Conservation (phyloP, 2,797 vertebrate genomes). For the Sus cebifrons region DNA sequence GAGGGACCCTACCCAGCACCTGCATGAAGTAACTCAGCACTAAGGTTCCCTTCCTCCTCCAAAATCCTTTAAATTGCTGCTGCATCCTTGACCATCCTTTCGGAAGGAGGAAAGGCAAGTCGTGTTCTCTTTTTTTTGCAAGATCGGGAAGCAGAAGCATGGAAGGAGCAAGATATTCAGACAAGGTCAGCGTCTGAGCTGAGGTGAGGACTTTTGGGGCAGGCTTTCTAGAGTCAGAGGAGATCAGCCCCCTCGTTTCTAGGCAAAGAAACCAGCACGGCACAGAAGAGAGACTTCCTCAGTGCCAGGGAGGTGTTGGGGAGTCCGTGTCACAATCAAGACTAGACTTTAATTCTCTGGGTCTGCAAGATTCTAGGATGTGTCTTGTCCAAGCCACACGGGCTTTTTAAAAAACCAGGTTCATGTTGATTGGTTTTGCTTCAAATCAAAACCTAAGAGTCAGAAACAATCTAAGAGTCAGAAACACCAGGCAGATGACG, state of each 20-base stretch:
- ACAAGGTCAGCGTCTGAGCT: not conserved
- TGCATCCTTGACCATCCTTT: not conserved
- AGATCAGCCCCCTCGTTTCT: not conserved
- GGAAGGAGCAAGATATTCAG: not conserved
- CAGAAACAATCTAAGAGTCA: not conserved
- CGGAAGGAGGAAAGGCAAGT: not conserved
- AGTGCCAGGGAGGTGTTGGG: not conserved
- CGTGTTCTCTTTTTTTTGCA: not conserved
- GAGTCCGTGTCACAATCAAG: not conserved
- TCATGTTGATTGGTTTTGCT: conserved; percentile 52
- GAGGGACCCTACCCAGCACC: not conserved
- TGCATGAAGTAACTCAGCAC: not conserved
- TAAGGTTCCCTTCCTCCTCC: not conserved
- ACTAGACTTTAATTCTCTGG: not conserved
- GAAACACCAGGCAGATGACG: conserved; percentile 6
- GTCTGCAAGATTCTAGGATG: not conserved
- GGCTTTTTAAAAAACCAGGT: not conserved
- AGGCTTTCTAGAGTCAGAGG: not conserved
- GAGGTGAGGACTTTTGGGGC: not conserved
- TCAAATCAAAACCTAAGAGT: conserved; percentile 58
- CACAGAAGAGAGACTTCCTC: not conserved
- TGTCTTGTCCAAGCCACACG: not conserved
- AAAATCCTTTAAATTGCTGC: not conserved
- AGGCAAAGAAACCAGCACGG: not conserved
- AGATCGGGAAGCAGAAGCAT: not conserved